Evolutionary conservation across 2,888 invertebrate genomes (phyloP).

Genomic region (Idaea biselata): DNA sequence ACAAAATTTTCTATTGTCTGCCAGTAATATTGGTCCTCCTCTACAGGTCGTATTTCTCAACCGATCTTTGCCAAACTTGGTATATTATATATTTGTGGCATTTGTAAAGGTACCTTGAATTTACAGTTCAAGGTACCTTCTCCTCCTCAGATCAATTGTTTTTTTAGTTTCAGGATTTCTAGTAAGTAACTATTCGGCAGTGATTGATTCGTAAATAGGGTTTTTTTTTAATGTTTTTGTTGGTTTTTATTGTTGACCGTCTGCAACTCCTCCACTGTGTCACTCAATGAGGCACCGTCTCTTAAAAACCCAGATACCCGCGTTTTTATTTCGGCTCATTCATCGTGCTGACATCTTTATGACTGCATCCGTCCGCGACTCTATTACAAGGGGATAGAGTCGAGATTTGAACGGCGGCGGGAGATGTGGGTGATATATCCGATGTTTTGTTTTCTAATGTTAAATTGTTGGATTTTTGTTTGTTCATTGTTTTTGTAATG

Average conservation of each 20-base stretch:
- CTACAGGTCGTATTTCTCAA: too few relatives aligned
- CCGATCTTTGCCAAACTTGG: too few relatives aligned
- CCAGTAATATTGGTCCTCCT: too few relatives aligned
- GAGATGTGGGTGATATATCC: slow-evolving; percentile 14
- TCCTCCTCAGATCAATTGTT: too few relatives aligned
- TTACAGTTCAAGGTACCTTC: too few relatives aligned
- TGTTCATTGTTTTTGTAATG: not conserved
- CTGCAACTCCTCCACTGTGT: slow-evolving; percentile 8
- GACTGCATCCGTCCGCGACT: not conserved
- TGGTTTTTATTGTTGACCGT: not conserved
- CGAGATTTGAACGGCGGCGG: not conserved
- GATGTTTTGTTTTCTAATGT: slow-evolving; percentile 25
- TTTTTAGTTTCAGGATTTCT: too few relatives aligned
- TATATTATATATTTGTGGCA: too few relatives aligned
- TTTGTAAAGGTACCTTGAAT: too few relatives aligned
- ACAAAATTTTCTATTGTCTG: too few relatives aligned
- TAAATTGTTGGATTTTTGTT: slow-evolving; percentile 22
- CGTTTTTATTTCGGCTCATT: slow-evolving; percentile 30
- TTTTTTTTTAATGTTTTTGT: not conserved
- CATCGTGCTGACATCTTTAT: slow-evolving; percentile 31
- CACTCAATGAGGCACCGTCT: slow-evolving; percentile 26
- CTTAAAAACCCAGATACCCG: slow-evolving; percentile 28
- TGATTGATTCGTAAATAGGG: too few relatives aligned
- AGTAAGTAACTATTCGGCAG: too few relatives aligned
- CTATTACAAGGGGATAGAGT: not conserved